Base-by-base conservation (phyloP, 2,888 invertebrate genomes). In the Ochropacha duplaris region DNA sequence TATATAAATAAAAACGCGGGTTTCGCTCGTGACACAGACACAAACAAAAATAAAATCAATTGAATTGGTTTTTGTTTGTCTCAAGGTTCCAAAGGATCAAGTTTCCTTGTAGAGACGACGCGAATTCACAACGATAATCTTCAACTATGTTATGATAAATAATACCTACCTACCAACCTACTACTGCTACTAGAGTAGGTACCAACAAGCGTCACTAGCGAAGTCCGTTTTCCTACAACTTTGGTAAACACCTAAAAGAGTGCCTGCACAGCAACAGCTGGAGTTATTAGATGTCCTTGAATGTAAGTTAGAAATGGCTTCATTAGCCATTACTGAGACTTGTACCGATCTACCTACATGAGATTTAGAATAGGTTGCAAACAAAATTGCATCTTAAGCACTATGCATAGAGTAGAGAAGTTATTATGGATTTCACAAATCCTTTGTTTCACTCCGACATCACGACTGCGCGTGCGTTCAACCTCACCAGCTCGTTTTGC, bases 81-180 rank as follows among this genome's bases (percentile, higher is more conserved):
- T 80, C 86, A 86, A 88, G 87, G 86, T 65, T 77, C 64, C 49
- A 55, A 66, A 72, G 66, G 70, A 76, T 71, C 83, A 76, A 76
- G 86, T 84, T 89, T 84, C 88, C 88, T 72, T 86, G 60, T 84
- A 70, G 34, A 81, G 75, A 72, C 69, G 60, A 56, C 57, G 59
- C 62, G 69, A 67, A 72, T 74, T 74, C 67, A 59, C 66, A 52
- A 52, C n/a, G n/a, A 36, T 51, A 11, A 19, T 12, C 34, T 31
- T 12, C 14, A 19, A 52, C 50, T 14, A 11, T 24, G 19, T 19
- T 22, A 31, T 31, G 28, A 19, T 31, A 31, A 19, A 44, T 19
- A 16, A 14, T 26, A 31, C 31, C 44, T 39, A 39, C 19, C 1
- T 44, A 12, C n/a, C n/a, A n/a, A n/a, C n/a, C n/a, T n/a, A n/a